Conservation (phyloP, 2,888 invertebrate species). For the Aspidiotus destructor region DNA sequence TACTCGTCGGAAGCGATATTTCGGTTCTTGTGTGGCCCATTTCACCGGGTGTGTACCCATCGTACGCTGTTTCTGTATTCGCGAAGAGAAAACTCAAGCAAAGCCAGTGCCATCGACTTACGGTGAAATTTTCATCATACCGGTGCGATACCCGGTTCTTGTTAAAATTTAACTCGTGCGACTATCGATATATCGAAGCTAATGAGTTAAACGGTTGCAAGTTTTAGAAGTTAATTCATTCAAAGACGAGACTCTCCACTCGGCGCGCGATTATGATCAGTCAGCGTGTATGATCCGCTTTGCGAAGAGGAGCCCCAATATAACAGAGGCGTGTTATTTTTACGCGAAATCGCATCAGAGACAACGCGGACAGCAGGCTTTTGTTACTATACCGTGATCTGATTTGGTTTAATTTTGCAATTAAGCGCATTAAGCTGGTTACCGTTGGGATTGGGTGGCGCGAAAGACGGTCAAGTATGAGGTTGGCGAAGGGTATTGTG, state of each 20-base stretch:
- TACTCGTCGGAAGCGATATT: not conserved
- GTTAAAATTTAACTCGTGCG: not conserved
- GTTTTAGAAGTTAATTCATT: no score
- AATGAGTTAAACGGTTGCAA: no score
- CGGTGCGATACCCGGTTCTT: slow-evolving; percentile 11
- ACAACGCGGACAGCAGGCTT: no score
- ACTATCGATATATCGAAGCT: no score
- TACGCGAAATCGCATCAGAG: no score
- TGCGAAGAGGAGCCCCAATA: no score
- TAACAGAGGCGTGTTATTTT: no score
- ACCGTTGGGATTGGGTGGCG: slow-evolving; percentile 28
- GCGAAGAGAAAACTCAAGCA: slow-evolving; percentile 2
- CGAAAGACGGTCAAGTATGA: not conserved
- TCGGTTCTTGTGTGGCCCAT: slow-evolving; percentile 31
- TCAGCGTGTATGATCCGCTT: no score
- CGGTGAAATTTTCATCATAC: slow-evolving; percentile 20
- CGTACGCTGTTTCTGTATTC: not conserved
- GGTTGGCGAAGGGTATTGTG: slow-evolving; percentile 25
- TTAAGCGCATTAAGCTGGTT: slow-evolving; percentile 31
- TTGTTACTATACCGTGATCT: slow-evolving; percentile 24
- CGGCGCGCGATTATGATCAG: no score
- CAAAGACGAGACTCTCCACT: no score
- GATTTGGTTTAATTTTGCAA: slow-evolving; percentile 34
- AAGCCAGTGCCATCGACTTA: slow-evolving; percentile 22
- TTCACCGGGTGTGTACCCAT: slow-evolving; percentile 17